phyloP scores from a whole-genome alignment of 2,797 vertebrate genomes.

The Hafferia zeledoni region DNA sequence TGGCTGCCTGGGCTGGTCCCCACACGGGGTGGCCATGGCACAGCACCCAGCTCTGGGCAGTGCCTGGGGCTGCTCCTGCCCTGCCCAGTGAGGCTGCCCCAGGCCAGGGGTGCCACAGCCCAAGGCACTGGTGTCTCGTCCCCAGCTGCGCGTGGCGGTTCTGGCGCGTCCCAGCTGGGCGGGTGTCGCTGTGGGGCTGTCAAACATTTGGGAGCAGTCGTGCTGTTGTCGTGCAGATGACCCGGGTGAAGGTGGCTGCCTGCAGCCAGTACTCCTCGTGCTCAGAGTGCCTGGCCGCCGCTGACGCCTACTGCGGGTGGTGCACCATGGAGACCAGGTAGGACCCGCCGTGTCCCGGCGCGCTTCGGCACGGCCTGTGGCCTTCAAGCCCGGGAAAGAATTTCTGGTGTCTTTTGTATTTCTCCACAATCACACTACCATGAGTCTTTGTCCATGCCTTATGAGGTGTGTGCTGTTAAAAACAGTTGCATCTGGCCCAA shows the following conservation, averaged over 20 bases:
- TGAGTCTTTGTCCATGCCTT: neutral
- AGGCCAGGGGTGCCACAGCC: fast-evolving
- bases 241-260: constrained; percentile 88
- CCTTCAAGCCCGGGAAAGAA: neutral
- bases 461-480: neutral
- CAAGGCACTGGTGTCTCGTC: fast-evolving
- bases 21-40: fast-evolving
- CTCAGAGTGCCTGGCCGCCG: constrained; percentile 85
- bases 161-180: fast-evolving
- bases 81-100: neutral
- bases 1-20: fast-evolving
- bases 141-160: fast-evolving
- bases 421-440: neutral
- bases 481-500: neutral
- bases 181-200: neutral
- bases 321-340: constrained; percentile 94
- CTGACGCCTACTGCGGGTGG: constrained; percentile 95
- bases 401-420: neutral
- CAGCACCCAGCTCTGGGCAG: fast-evolving
- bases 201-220: neutral
- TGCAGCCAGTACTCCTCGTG: constrained; percentile 87
- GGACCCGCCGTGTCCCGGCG: neutral
- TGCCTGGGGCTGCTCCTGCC: neutral
- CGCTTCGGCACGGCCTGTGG: fast-evolving
- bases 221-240: constrained; percentile 80